Evolutionary conservation across 2,113 vertebrate species (phyloP).

Genomic region (Lota lota): DNA sequence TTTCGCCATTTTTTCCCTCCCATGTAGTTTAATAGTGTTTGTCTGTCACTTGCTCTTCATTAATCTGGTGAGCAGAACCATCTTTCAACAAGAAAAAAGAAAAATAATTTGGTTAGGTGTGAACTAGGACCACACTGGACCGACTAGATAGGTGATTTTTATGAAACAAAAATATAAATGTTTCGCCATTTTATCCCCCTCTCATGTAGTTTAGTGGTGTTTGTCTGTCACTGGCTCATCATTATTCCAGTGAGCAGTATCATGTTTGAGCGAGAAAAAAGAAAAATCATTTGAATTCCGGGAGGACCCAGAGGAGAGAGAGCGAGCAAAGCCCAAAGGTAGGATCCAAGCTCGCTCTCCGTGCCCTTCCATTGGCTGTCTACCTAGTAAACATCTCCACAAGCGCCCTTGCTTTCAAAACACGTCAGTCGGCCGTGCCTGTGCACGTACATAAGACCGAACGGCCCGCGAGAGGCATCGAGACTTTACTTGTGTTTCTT

Average conservation of each 20-base stretch:
- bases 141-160: neutral
- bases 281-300: conserved; percentile 92
- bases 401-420: conserved; percentile 91
- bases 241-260: conserved; percentile 88
- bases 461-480: conserved; percentile 85
- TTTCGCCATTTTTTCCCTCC: conserved; percentile 11
- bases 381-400: conserved; percentile 97
- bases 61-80: conserved; percentile 87
- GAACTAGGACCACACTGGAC: too few species aligned
- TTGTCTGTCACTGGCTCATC: conserved; percentile 81
- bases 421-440: conserved; percentile 84
- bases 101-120: conserved; percentile 82
- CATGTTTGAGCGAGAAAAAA: conserved; percentile 77
- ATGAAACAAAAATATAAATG: too few species aligned
- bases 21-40: conserved; percentile 49
- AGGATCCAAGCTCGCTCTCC: conserved; percentile 90
- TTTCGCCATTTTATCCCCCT: conserved; percentile 3
- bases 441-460: conserved; percentile 73
- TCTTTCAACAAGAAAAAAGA: conserved; percentile 75
- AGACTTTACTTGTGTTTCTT: conserved; percentile 76
- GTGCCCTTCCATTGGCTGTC: conserved; percentile 91
- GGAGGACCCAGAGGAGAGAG: conserved; percentile 89
- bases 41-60: conserved; percentile 82
- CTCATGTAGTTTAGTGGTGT: conserved; percentile 45
- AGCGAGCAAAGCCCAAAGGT: conserved; percentile 90